Conservation (phyloP, 2,113 vertebrate genomes). For the Oncorhynchus clarkii region DNA sequence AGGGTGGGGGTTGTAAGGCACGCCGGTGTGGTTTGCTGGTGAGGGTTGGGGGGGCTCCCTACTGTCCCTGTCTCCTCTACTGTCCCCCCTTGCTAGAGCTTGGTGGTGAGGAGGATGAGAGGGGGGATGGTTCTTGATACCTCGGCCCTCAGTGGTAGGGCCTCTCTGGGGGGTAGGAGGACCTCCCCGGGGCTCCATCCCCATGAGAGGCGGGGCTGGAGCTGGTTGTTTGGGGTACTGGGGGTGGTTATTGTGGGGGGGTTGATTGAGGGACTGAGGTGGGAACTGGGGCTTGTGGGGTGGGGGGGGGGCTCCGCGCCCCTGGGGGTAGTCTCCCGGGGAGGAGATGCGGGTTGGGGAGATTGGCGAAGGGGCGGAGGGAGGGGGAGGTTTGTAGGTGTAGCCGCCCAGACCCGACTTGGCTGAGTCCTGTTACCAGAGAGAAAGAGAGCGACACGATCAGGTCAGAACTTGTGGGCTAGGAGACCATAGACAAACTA, state of each 20-base stretch:
- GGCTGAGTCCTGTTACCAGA: conserved; percentile 71
- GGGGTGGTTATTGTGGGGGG: conserved; percentile 42
- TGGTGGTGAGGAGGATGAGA: conserved; percentile 8
- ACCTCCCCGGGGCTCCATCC: conserved; percentile 58
- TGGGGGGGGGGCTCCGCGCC: conserved; percentile 44
- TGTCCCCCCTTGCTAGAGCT: conserved; percentile 54
- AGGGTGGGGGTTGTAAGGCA: conserved; percentile 79
- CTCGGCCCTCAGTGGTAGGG: conserved; percentile 36
- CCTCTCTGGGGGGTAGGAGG: conserved; percentile 27
- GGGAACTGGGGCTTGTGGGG: conserved; percentile 58
- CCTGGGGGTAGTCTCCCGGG: conserved; percentile 68
- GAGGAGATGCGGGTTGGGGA: conserved; percentile 53
- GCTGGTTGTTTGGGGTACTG: conserved; percentile 31
- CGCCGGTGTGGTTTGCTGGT: conserved; percentile 86
- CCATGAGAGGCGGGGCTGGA: conserved; percentile 50
- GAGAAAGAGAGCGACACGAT: conserved; percentile 37
- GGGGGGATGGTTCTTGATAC: conserved; percentile 63
- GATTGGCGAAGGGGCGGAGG: conserved; percentile 66
- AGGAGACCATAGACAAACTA: not conserved
- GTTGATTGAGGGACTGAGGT: conserved; percentile 58
- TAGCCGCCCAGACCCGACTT: conserved; percentile 68
- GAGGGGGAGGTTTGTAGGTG: conserved; percentile 59
- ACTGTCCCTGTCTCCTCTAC: conserved; percentile 39
- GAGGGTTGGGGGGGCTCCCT: conserved; percentile 62
- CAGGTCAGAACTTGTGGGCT: not conserved